Base-by-base conservation (phyloP, 2,797 vertebrate genomes). In the Falco novaeseelandiae region DNA sequence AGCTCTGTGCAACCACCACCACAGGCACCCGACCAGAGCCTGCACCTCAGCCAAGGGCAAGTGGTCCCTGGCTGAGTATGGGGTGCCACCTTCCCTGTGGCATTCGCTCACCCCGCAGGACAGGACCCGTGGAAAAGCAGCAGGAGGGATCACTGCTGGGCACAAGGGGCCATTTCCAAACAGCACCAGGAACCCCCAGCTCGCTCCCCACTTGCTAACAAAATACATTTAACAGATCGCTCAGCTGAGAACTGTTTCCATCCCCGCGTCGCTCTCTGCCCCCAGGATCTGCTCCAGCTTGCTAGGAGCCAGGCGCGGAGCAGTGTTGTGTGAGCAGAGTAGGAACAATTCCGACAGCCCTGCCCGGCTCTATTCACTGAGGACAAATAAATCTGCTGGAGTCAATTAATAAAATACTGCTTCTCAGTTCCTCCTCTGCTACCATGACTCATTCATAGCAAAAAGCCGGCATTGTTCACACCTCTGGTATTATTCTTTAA, bases 381-480 rank as follows among this genome's bases (percentile, higher is more conserved):
- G 90, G 74, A 89, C 70, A 87, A 93, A 94, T 69, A 76, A 79
- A 93, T 91, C 87, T 36, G 1, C 92, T 63, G 90, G 93, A 85
- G 92, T 82, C 74, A 67, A 79, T 94, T 89, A 94, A 87, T 87
- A 76, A 91, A 95, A 89, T 49, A 25, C 71, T 25, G 87, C 84
- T 87, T 69, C 89, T 94, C 5, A 0, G 58, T 36, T 78, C 91
- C 91, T 96, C 87, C 96, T 94, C 89, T 44, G 9, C 89, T 55
- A 36, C 63, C 90, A 18, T 82, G 95, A 96, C 66, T 93, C 93
- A 87, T 5, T 84, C 84, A 38, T 6, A 89, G 92, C 57, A 27
- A 96, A 89, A 70, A 89, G 91, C 78, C 25, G 2, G 81, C 81
- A 25, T 55, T 89, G 93, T 92, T 95, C 81, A 30, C 91, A 78